Percentiles rank a stretch among this genome's conserved stretches.
These are phyloP conservation scores for Platichthys stellatus DNA, from an alignment of 2,113 vertebrate species.

Conservation along the genomic window DNA sequence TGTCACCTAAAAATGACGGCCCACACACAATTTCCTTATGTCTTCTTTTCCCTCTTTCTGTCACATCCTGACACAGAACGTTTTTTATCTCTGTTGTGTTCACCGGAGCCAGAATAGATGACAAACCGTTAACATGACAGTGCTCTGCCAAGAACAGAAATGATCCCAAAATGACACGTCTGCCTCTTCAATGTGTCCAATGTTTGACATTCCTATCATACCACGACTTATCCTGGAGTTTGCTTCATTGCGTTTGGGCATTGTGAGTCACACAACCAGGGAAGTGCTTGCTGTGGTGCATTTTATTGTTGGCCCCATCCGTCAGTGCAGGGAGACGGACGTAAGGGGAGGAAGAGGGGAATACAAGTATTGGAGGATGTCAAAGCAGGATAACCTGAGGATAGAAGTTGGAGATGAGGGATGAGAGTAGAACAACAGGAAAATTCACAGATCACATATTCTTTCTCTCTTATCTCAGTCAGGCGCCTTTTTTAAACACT, in stretches of 20 bases:
- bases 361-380: background rate
- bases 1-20: background rate
- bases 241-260: conserved; percentile 18
- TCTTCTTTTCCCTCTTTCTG: background rate
- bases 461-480: too few species aligned
- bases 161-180: background rate
- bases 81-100: conserved; percentile 1
- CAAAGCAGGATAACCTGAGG: background rate
- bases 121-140: background rate
- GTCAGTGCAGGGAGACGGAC: background rate
- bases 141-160: too few species aligned
- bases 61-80: background rate
- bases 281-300: background rate
- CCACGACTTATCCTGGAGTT: conserved; percentile 4
- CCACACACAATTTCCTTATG: background rate
- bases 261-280: background rate
- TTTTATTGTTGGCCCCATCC: background rate
- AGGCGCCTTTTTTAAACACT: too few species aligned
- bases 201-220: conserved; percentile 38
- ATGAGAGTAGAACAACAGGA: too few species aligned
- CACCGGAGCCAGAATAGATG: background rate
- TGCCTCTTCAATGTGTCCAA: background rate
- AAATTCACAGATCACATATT: too few species aligned
- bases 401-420: too few species aligned
- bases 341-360: too few species aligned